These are phyloP conservation scores for Drosophila lutescens DNA, from an alignment of 2,888 invertebrate genomes.

Conservation along the genomic window DNA sequence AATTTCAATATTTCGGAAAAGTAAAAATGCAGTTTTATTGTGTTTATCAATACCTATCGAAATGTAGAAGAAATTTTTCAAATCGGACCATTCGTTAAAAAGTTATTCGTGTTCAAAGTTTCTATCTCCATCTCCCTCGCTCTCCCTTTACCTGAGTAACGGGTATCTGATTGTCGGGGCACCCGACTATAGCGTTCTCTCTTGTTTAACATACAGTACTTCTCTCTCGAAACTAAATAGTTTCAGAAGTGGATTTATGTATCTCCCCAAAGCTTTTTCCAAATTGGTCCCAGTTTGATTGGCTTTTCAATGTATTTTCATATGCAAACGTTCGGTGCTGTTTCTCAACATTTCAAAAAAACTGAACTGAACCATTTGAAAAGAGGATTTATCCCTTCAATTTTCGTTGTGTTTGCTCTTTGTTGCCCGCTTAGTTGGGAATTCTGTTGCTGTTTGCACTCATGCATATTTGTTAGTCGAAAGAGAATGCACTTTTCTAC, in stretches of 20 bases:
- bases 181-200: too few relatives aligned
- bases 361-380: constrained; percentile 5
- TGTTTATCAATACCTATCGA: too few relatives aligned
- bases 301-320: background rate
- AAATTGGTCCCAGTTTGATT: background rate
- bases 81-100: too few relatives aligned
- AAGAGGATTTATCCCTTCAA: constrained; percentile 29
- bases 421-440: constrained; percentile 16
- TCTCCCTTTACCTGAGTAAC: too few relatives aligned
- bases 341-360: background rate
- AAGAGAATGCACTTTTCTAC: constrained; percentile 64
- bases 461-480: constrained; percentile 45
- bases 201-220: too few relatives aligned
- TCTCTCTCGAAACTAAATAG: too few relatives aligned
- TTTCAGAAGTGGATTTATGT: background rate
- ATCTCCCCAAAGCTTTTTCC: background rate
- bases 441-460: constrained; percentile 9
- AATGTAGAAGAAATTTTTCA: too few relatives aligned
- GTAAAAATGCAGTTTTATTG: too few relatives aligned
- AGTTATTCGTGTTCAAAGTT: too few relatives aligned
- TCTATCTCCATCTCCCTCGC: too few relatives aligned
- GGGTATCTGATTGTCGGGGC: too few relatives aligned
- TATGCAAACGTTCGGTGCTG: constrained; percentile 4
- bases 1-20: too few relatives aligned
- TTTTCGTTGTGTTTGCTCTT: background rate